Conservation (phyloP, 2,888 invertebrate genomes). For the Itoplectis maculator region DNA sequence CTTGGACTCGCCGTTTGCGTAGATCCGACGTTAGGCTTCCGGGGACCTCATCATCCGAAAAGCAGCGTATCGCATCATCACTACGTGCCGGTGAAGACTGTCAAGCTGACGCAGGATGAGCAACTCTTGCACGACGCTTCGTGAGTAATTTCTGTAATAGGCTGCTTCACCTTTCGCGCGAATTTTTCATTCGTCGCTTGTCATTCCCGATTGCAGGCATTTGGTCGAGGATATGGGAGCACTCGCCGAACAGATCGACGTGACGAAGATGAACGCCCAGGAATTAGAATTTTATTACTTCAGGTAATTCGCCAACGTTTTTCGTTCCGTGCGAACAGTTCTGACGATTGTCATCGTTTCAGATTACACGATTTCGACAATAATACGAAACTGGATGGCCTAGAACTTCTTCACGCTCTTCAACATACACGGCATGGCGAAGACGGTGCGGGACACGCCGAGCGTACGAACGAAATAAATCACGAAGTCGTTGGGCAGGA, state of each 20-base stretch:
- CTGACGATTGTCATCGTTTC: slow-evolving; percentile 54
- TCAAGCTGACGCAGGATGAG: slow-evolving; percentile 89
- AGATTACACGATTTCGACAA: slow-evolving; percentile 94
- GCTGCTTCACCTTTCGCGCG: too few species aligned
- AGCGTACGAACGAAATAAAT: slow-evolving; percentile 78
- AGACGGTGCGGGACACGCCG: slow-evolving; percentile 81
- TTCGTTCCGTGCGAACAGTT: not conserved
- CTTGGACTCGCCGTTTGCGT: slow-evolving; percentile 72
- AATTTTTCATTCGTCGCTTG: not conserved
- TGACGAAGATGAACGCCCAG: slow-evolving; percentile 92
- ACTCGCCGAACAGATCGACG: slow-evolving; percentile 87
- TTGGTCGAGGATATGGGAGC: slow-evolving; percentile 91
- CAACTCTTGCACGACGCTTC: slow-evolving; percentile 91
- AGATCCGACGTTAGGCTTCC: slow-evolving; percentile 77
- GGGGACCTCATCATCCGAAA: slow-evolving; percentile 89
- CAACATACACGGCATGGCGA: slow-evolving; percentile 90
- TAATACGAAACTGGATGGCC: slow-evolving; percentile 94
- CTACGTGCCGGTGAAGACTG: slow-evolving; percentile 86
- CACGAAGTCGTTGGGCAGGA: slow-evolving; percentile 65
- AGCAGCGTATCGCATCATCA: slow-evolving; percentile 85
- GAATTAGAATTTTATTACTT: slow-evolving; percentile 95
- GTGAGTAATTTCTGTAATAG: slow-evolving; percentile 84
- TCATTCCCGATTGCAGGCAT: slow-evolving; percentile 86
- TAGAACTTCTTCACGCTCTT: slow-evolving; percentile 94
- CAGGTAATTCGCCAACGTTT: slow-evolving; percentile 84